phyloP scores from a whole-genome alignment of 2,113 vertebrate genomes.

The Mesitornis unicolor region DNA sequence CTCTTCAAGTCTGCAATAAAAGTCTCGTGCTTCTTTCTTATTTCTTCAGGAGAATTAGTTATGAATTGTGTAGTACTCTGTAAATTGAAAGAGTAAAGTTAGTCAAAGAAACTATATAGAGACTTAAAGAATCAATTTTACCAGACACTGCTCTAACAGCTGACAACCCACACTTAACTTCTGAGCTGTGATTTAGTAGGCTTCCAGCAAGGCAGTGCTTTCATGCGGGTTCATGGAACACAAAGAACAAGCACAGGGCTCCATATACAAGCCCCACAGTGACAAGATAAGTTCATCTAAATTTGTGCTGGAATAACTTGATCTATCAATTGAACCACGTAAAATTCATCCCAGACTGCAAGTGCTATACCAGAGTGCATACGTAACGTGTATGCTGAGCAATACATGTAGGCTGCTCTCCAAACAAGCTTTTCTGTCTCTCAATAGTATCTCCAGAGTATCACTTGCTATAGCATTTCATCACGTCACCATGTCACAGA shows the following conservation, averaged over 20 bases:
- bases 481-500: background rate
- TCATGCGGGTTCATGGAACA: background rate
- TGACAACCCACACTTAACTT: background rate
- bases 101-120: background rate
- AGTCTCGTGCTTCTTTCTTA: constrained; percentile 68
- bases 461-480: background rate
- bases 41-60: constrained; percentile 71
- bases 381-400: background rate
- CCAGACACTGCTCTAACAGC: background rate
- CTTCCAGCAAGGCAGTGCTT: background rate
- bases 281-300: background rate
- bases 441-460: background rate
- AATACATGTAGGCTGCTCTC: too few relatives aligned
- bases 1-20: constrained; percentile 55
- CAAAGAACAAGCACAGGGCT: background rate
- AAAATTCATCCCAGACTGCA: background rate
- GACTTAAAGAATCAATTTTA: background rate
- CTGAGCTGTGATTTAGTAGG: background rate
- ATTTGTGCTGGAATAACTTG: background rate
- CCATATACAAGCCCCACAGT: background rate
- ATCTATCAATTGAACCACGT: background rate
- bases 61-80: constrained; percentile 59
- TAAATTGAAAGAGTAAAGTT: background rate
- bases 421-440: background rate
- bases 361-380: background rate